Percentiles rank a stretch among this genome's conserved stretches.
Evolutionary conservation across 2,113 vertebrate genomes (phyloP).

Genomic region (Pelmatolapia mariae): DNA sequence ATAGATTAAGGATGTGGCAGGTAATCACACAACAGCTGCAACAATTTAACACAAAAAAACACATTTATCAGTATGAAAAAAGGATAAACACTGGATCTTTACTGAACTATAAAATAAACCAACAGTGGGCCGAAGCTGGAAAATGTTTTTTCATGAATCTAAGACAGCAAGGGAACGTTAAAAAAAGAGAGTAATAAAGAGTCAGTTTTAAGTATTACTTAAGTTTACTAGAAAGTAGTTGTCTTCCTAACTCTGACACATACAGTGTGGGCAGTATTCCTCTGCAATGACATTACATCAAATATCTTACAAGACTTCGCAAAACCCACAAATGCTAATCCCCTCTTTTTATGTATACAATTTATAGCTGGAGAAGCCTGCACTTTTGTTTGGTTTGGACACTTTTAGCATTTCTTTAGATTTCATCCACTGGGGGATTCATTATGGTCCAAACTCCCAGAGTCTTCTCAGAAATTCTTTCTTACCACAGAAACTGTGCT

Average conservation of each 20-base stretch:
- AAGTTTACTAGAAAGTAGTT: not conserved
- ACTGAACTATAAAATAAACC: not conserved
- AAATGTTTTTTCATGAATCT: not conserved
- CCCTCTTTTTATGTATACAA: not conserved
- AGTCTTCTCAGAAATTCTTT: not conserved
- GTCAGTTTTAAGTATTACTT: not conserved
- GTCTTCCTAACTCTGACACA: not conserved
- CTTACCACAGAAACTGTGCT: not conserved
- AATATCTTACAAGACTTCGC: not conserved
- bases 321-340: not conserved
- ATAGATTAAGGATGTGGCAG: not conserved
- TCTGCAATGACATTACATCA: not conserved
- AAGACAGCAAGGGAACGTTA: not conserved
- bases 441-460: not conserved
- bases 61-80: not conserved
- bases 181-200: not conserved
- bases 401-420: not conserved
- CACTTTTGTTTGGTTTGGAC: not conserved
- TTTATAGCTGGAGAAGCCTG: not conserved
- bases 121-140: fast-evolving
- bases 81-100: not conserved
- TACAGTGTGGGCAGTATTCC: not conserved
- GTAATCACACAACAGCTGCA: not conserved
- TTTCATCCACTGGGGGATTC: not conserved
- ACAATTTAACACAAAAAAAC: not conserved